Evolutionary conservation across 2,113 vertebrate species (phyloP).

Genomic region (Trochalopteron elliotii): DNA sequence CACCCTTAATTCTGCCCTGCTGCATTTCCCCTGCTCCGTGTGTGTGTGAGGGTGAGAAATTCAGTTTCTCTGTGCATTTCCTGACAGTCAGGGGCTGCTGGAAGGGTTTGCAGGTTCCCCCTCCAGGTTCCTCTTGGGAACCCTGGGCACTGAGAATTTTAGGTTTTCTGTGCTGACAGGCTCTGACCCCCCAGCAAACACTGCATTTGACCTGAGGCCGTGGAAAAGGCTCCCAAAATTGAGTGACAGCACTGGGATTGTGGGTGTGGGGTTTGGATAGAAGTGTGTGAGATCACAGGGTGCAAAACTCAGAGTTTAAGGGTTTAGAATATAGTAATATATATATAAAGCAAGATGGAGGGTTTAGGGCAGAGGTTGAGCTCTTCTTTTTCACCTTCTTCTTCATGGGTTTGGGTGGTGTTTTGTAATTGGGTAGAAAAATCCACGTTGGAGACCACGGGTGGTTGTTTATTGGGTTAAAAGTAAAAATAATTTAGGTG

Average conservation of each 20-base stretch:
- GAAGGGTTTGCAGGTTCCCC: neutral
- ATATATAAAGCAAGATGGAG: neutral
- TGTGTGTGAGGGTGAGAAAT: neutral
- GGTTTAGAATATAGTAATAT: neutral
- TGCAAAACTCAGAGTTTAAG: neutral
- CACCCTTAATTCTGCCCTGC: neutral
- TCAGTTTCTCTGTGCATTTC: fast-evolving
- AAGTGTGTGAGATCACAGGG: neutral
- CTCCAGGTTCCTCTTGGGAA: neutral
- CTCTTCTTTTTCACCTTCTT: neutral
- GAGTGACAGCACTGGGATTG: neutral
- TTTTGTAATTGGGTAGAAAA: neutral
- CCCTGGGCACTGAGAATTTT: neutral
- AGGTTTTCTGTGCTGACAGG: neutral
- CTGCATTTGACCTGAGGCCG: neutral
- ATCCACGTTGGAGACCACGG: fast-evolving
- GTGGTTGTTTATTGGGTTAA: neutral
- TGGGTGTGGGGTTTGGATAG: neutral
- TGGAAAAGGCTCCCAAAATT: neutral
- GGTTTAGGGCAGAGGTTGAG: neutral
- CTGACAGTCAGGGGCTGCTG: neutral
- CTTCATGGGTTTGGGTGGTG: neutral
- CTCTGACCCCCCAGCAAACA: neutral
- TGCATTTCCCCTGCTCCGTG: neutral
- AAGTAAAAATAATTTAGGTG: neutral